Base-by-base conservation (phyloP, 2,888 invertebrate genomes). In the Tineola bisselliella region DNA sequence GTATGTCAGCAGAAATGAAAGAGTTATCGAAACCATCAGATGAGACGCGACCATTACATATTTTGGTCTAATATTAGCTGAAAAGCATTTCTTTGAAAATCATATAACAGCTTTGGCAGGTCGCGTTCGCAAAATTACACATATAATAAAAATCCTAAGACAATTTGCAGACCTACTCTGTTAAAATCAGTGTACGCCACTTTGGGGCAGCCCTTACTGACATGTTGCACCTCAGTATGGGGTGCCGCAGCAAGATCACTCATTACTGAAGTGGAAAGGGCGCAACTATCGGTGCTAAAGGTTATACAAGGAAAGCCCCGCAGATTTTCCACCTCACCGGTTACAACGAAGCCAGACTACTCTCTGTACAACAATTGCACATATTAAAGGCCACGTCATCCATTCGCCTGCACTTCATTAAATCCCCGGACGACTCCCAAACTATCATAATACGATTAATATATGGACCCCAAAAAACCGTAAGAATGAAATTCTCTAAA, bases 151-250 rank as follows among this genome's bases (percentile, higher is more conserved):
- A 62, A 15, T 59, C 12, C 44, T 63, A 44, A 62, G 64, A 18
- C 56, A 62, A 43, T 38, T 58, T n/a, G 63, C 64, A n/a, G 57
- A 64, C 38, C 25, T 33, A 17, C 48, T 17, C 56, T 63, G 1
- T 33, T 64, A 54, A 64, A 64, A 63, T 57, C 56, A 25, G 62
- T 63, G 2, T 66, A 66, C 30, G 59, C 58, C 17, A 63, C 65
- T 0, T 17, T 66, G 10, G 62, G 64, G 30, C 63, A 65, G 25
- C 65, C 66, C 5, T 30, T 65, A 18, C 33, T 66, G 8, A 61
- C 59, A 2, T 65, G 65, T 43, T 65, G 66, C 15, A 63, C 65
- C 10, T 54, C 62, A 1, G 52, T 61, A 2, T 66, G 65, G 66
- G 65, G 65, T 13, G 64, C 63, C 0, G 19, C 63, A 11, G 59